Base-by-base conservation (phyloP, 2,797 vertebrate species). In the Schizopygopsis malacanthus region DNA sequence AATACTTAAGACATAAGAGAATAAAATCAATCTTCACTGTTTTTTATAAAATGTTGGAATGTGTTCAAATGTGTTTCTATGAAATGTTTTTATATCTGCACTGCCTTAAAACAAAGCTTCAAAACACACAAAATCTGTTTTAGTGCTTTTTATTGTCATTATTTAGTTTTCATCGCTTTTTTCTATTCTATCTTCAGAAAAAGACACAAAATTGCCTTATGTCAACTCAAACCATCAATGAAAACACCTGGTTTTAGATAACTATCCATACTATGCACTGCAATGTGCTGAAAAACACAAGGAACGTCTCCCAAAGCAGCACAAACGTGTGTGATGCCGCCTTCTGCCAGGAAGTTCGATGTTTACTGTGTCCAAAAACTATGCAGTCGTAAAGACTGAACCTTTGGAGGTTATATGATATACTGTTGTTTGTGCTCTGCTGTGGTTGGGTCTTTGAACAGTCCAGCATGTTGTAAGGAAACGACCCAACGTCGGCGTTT, bases 131-230 rank as follows among this genome's bases (percentile, higher is more conserved):
- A 92, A 89, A 63, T 39, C 22, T 33, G 77, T 54, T 87, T 88
- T 41, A 20, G 77, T 77, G 22, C 37, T 73, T 86, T 89, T 89
- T 86, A 88, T 88, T 83, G 25, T 37, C 54, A 91, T 93, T 28
- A 91, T 91, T 81, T 91, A 89, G 90, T 89, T 92, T 81, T 92
- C 39, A 92, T 92, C 92, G 93, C 91, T 93, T 94, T 92, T 93
- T 93, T 94, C 92, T 93, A 18, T 54, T 93, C 85, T 91, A 92
- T 91, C 84, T 89, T 93, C 90, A 94, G 93, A 95, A 94, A 93
- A 89, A 92, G 86, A 95, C 93, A 95, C 91, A 92, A 91, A 92
- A 89, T 90, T 88, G 92, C 91, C 92, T 90, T 88, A 94, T 92
- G 93, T 89, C 90, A 92, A 90, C 92, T 92, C 89, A 91, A 94